phyloP scores from a whole-genome alignment of 2,797 vertebrate species.

The Galago senegalensis region DNA sequence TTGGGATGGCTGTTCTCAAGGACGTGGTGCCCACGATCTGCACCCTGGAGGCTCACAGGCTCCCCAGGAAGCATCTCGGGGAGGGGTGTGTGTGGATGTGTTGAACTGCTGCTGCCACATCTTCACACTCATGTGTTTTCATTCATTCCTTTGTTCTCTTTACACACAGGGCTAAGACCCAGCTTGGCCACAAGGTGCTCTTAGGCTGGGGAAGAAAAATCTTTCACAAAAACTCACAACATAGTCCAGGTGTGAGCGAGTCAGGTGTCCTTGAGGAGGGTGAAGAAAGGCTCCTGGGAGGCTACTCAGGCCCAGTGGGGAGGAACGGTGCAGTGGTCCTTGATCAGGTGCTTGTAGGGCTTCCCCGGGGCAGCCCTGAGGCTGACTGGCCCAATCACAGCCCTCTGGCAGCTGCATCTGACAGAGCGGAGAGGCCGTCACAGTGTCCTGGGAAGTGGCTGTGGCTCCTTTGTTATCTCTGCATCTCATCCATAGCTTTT shows the following conservation, averaged over 20 bases:
- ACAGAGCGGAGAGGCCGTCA: too few species aligned
- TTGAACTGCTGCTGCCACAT: background rate
- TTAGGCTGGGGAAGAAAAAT: background rate
- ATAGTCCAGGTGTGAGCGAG: background rate
- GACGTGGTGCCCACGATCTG: background rate
- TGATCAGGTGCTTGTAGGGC: background rate
- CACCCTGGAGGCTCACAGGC: too few species aligned
- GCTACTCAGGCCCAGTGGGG: background rate
- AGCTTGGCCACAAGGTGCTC: background rate
- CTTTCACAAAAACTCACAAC: background rate
- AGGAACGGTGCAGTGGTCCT: background rate
- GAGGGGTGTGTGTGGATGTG: background rate
- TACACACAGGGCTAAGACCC: background rate
- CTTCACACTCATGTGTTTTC: background rate
- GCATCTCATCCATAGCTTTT: background rate
- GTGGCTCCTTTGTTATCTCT: accelerated
- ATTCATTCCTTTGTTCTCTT: accelerated
- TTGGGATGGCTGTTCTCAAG: background rate
- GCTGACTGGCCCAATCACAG: background rate
- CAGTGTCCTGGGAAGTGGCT: accelerated
- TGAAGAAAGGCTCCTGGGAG: background rate
- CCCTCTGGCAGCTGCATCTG: background rate
- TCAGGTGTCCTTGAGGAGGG: background rate
- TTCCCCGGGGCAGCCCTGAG: accelerated
- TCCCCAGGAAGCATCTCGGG: background rate